phyloP scores from a whole-genome alignment of 2,797 vertebrate species.

The Sternarchorhynchus goeldii region DNA sequence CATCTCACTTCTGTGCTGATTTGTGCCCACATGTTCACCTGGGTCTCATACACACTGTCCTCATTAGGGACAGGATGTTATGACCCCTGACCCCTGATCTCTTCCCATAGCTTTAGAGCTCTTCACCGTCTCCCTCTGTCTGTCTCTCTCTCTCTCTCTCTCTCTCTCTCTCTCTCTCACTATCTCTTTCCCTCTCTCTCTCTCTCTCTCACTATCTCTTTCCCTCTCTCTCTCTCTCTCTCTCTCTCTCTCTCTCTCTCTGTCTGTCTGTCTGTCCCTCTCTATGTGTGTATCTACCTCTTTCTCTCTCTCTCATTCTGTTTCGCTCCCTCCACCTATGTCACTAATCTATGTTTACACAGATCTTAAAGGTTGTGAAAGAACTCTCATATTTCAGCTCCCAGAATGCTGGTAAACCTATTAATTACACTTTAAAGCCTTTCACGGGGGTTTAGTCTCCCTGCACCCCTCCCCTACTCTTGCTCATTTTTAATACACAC shows the following conservation, averaged over 20 bases:
- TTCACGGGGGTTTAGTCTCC: constrained; percentile 37
- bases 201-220: neutral
- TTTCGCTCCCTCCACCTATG: neutral
- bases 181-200: neutral
- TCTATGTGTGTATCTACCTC: too few relatives aligned
- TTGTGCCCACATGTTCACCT: neutral
- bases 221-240: constrained; percentile 2
- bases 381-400: constrained; percentile 29
- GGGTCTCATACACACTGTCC: constrained; percentile 24
- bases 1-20: neutral
- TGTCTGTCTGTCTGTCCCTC: neutral
- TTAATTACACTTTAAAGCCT: constrained; percentile 56
- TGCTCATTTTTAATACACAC: neutral
- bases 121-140: neutral
- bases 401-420: constrained; percentile 49
- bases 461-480: neutral
- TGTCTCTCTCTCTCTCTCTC: neutral
- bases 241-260: neutral
- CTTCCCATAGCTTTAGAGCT: neutral
- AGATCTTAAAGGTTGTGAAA: constrained; percentile 31
- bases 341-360: constrained; percentile 41
- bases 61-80: neutral
- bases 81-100: neutral
- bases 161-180: neutral
- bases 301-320: neutral